These are phyloP conservation scores for Malaclemys terrapin DNA, from an alignment of 2,113 vertebrate species.

Conservation along the genomic window DNA sequence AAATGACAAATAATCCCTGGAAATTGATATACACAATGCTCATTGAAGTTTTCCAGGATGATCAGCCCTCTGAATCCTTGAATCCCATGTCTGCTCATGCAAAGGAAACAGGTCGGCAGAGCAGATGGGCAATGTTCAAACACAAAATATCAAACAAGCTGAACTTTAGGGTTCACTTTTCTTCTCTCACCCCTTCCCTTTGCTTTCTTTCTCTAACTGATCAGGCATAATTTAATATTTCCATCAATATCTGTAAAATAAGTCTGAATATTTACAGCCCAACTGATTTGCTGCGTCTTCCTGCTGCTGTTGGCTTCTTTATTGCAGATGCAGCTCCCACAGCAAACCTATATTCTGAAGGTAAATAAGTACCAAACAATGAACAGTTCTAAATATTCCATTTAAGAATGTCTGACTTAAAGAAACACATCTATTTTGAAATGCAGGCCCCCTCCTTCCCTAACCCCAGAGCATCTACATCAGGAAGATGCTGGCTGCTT, in stretches of 20 bases:
- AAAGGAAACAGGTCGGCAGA: conserved; percentile 35
- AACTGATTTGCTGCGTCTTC: background rate
- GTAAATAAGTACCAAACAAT: background rate
- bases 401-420: conserved; percentile 1
- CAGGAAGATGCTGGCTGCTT: background rate
- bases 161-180: background rate
- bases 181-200: background rate
- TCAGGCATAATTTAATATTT: background rate
- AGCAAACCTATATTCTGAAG: background rate
- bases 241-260: background rate
- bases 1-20: conserved; percentile 30
- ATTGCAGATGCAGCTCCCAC: background rate
- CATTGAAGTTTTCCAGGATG: conserved; percentile 13
- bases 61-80: conserved; percentile 37
- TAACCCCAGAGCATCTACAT: background rate
- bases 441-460: background rate
- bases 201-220: background rate
- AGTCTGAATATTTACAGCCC: background rate
- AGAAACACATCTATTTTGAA: background rate
- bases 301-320: background rate
- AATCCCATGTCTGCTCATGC: background rate
- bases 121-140: conserved; percentile 14
- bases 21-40: conserved; percentile 22
- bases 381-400: background rate
- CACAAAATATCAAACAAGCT: background rate